Evolutionary conservation across 1,140 invertebrate species (phyloP).

Genomic region (Cecropterus lyciades): DNA sequence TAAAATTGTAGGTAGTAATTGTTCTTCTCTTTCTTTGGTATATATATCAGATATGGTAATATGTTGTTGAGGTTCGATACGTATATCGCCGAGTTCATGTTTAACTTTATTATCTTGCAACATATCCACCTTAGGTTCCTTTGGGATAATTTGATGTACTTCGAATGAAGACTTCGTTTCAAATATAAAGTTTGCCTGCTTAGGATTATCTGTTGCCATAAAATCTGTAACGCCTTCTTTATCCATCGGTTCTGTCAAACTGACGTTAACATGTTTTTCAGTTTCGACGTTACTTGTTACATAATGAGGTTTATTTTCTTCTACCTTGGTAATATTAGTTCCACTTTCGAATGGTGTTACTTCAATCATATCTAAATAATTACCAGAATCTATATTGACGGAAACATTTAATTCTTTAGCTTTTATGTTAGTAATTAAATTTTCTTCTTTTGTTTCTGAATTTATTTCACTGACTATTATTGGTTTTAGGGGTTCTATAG

Average conservation of each 20-base stretch:
- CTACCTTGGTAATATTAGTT: conserved; percentile 12
- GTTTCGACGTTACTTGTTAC: conserved; percentile 40
- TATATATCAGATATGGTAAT: conserved; percentile 54
- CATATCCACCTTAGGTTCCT: conserved; percentile 48
- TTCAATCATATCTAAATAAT: conserved; percentile 55
- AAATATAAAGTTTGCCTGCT: conserved; percentile 38
- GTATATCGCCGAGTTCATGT: conserved; percentile 43
- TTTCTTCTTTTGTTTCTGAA: conserved; percentile 48
- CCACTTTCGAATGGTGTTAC: conserved; percentile 50
- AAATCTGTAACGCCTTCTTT: conserved; percentile 46
- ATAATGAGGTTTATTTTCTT: conserved; percentile 25
- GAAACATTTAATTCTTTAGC: conserved; percentile 38
- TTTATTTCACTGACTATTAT: conserved; percentile 50
- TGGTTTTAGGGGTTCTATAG: conserved; percentile 51
- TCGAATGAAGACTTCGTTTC: conserved; percentile 51
- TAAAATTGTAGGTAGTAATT: conserved; percentile 30
- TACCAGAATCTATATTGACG: conserved; percentile 49
- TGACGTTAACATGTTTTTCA: conserved; percentile 51
- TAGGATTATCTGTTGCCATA: conserved; percentile 20
- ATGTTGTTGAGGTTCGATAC: conserved; percentile 60
- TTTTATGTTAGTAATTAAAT: conserved; percentile 40
- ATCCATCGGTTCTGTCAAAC: conserved; percentile 52
- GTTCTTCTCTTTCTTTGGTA: conserved; percentile 58
- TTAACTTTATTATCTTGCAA: conserved; percentile 22
- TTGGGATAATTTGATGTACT: conserved; percentile 56